Conservation (phyloP, 2,113 vertebrate genomes). For the Ovibos moschatus region DNA sequence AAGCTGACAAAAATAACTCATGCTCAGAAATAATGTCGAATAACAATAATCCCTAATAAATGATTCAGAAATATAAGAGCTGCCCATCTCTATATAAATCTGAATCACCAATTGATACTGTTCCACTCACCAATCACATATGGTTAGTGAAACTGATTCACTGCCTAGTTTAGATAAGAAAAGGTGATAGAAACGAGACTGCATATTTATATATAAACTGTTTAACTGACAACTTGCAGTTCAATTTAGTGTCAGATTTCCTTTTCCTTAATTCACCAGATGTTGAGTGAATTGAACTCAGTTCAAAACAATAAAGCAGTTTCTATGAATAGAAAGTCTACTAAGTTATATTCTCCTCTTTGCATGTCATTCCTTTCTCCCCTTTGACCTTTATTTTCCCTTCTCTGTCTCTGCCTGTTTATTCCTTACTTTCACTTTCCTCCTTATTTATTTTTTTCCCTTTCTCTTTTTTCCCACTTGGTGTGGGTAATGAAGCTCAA, state of each 20-base stretch:
- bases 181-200: slow-evolving; percentile 32
- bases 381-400: neutral
- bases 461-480: neutral
- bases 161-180: slow-evolving; percentile 9
- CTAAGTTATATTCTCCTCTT: neutral
- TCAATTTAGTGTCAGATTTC: slow-evolving; percentile 29
- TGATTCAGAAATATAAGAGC: slow-evolving; percentile 57
- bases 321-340: neutral
- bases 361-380: neutral
- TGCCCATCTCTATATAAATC: slow-evolving; percentile 50
- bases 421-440: slow-evolving; percentile 53
- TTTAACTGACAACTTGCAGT: slow-evolving; percentile 39
- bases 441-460: slow-evolving; percentile 24
- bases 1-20: slow-evolving; percentile 69
- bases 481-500: slow-evolving; percentile 73
- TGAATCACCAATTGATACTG: slow-evolving; percentile 30
- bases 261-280: slow-evolving; percentile 40
- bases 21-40: slow-evolving; percentile 51
- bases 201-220: slow-evolving; percentile 25
- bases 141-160: slow-evolving; percentile 44
- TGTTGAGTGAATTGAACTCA: slow-evolving; percentile 24
- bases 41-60: slow-evolving; percentile 60
- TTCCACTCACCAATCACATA: slow-evolving; percentile 41
- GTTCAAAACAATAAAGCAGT: slow-evolving; percentile 39
- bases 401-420: neutral